A percentile compares a stretch with the other conserved stretches of the same genome.
Conservation (phyloP, 30 jellyfish, hydroid and myxozoan species). For the Turritopsis dohrnii region DNA sequence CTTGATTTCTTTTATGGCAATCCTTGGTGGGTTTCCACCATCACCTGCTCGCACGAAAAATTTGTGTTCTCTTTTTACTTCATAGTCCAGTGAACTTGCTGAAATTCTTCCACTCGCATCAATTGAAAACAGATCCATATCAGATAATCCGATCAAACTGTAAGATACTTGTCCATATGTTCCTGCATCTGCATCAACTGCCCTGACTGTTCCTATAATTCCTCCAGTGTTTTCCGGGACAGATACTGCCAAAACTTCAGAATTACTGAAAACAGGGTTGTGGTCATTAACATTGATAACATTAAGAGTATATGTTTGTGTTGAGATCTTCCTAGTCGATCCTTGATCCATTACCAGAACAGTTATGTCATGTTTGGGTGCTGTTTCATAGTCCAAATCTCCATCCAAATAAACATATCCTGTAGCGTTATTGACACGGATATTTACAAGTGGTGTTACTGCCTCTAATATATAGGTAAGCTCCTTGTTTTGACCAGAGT, state of each 20-base stretch:
- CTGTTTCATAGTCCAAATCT: constrained; percentile 61
- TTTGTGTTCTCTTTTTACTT: constrained; percentile 31
- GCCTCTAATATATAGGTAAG: neutral
- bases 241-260: neutral
- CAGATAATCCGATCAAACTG: constrained; percentile 32
- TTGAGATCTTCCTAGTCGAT: constrained; percentile 25
- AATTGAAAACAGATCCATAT: constrained; percentile 35
- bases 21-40: constrained; percentile 38
- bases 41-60: constrained; percentile 20
- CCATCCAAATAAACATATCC: constrained; percentile 51
- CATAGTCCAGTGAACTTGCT: constrained; percentile 61
- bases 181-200: constrained; percentile 74
- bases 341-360: constrained; percentile 56
- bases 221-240: neutral
- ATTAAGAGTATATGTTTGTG: neutral
- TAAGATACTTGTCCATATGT: constrained; percentile 38
- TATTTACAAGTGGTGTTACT: neutral
- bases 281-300: constrained; percentile 32
- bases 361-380: constrained; percentile 16
- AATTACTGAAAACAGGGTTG: constrained; percentile 25
- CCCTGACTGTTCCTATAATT: constrained; percentile 28
- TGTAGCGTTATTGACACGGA: constrained; percentile 22
- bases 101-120: constrained; percentile 44
- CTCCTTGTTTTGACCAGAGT: constrained; percentile 42
- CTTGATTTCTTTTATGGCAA: constrained; percentile 20